Base-by-base conservation (phyloP, 2,888 invertebrate genomes). In the Carcina quercana region DNA sequence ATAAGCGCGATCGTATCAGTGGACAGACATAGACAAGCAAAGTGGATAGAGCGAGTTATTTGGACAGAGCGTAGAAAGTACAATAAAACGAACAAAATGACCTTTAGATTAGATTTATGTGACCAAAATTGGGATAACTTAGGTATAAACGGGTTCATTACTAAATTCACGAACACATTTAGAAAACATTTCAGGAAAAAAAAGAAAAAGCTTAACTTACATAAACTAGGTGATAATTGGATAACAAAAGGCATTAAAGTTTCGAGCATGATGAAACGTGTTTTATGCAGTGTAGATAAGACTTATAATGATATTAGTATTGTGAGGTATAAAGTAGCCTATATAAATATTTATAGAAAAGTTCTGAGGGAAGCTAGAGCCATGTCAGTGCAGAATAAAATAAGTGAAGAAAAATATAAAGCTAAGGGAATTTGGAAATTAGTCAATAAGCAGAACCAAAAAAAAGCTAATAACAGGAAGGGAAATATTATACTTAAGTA, bases 211-310 rank as follows among this genome's bases (percentile, higher is more conserved):
- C 7, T 25, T 6, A 14, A 25, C 14, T 7, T 25, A 3, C 7
- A 8, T 8, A 25, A 14, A 13, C 2, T 8, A 2, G 3, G 3
- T 8, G n/a, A 25, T 3, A 25, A 14, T 2, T 25, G 25, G 25
- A 8, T 25, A 13, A 25, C 25, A 8, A 25, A 14, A 14, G 25
- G 25, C 6, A 25, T 25, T 8, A 25, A 25, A 13, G 25, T 25
- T 3, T 25, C 25, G 3, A 25, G 25, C 8, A 25, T 8, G 3
- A 25, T 25, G 25, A 25, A 25, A 11, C 13, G 25, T 3, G 6
- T 25, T 8, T 14, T 25, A 2, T 8, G 25, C n/a, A 11, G n/a
- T 13, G 3, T 25, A 5, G n/a, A 25, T n/a, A 13, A 7, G 8
- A 6, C 7, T 2, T 2, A 13, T 3, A 25, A 25, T 14, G 25